These are phyloP conservation scores for Trypoxylon attenuatum DNA, from an alignment of 2,888 invertebrate species.

Conservation along the genomic window DNA sequence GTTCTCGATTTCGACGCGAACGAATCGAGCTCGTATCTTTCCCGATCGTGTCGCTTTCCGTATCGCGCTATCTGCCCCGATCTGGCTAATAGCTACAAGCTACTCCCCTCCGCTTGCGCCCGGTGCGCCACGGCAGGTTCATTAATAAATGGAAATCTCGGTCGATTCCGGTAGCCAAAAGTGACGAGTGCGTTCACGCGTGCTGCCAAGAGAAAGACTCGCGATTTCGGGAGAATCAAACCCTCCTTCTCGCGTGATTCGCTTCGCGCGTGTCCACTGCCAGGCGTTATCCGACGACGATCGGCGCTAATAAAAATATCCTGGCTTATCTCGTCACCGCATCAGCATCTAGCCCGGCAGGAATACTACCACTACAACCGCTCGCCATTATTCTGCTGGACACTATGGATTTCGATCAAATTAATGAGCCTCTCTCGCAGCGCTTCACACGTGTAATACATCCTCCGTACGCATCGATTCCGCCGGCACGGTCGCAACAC, in stretches of 20 bases:
- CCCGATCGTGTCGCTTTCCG: slow-evolving; percentile 10
- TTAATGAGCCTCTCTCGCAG: not conserved
- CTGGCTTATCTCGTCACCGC: slow-evolving; percentile 2
- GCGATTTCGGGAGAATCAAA: not conserved
- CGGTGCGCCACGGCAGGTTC: not conserved
- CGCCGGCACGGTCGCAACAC: not conserved
- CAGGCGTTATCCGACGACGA: not conserved
- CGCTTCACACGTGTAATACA: not conserved
- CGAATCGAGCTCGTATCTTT: slow-evolving; percentile 15
- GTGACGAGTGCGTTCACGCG: slow-evolving; percentile 1
- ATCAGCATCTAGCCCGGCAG: not conserved
- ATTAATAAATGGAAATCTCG: slow-evolving; percentile 52
- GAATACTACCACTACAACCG: not conserved
- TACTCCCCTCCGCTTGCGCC: slow-evolving; percentile 1
- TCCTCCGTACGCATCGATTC: not conserved
- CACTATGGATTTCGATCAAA: not conserved
- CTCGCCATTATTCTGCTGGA: not conserved
- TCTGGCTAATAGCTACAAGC: slow-evolving; percentile 49
- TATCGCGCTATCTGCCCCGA: slow-evolving; percentile 30
- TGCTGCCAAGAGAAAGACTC: not conserved
- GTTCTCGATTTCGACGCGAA: not conserved
- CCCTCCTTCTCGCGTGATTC: not conserved
- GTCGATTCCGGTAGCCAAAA: slow-evolving; percentile 16
- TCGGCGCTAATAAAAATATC: slow-evolving; percentile 13
- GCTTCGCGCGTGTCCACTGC: not conserved